phyloP scores from a whole-genome alignment of 2,888 invertebrate species.

The Cheilosia vulpina region DNA sequence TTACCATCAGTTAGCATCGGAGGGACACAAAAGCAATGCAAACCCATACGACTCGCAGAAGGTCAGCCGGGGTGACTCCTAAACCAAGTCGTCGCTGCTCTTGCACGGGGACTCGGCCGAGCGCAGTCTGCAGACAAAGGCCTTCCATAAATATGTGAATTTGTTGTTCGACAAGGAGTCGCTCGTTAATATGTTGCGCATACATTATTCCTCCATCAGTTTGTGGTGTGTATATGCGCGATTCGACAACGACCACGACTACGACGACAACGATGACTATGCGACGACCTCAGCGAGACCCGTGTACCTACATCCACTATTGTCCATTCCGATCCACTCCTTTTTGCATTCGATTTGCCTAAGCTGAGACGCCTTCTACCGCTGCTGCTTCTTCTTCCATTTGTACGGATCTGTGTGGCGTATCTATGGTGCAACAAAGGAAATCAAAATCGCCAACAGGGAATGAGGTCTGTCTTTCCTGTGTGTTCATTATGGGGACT shows the following conservation, averaged over 20 bases:
- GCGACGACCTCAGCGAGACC: constrained; percentile 49
- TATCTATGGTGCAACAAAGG: constrained; percentile 62
- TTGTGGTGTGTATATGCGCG: constrained; percentile 38
- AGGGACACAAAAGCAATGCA: constrained; percentile 22
- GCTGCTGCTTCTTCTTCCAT: constrained; percentile 36
- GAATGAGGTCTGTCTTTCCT: constrained; percentile 56
- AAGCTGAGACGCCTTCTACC: constrained; percentile 64
- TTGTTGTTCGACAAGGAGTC: constrained; percentile 75
- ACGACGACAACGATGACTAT: constrained; percentile 20
- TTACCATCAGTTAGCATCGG: constrained; percentile 49
- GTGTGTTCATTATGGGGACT: constrained; percentile 70
- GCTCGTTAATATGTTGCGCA: constrained; percentile 75
- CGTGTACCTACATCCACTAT: constrained; percentile 60
- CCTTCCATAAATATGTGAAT: constrained; percentile 75
- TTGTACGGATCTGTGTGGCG: constrained; percentile 23
- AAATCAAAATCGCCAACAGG: constrained; percentile 75
- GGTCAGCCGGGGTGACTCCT: constrained; percentile 67
- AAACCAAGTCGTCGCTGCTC: constrained; percentile 47
- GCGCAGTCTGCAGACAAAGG: constrained; percentile 50
- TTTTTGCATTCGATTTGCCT: constrained; percentile 65
- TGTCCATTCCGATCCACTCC: constrained; percentile 68
- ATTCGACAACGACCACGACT: constrained; percentile 65
- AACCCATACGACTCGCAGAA: constrained; percentile 50
- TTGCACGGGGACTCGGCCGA: background rate
- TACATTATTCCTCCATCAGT: constrained; percentile 62